Evolutionary conservation across 2,113 vertebrate genomes (phyloP).

Genomic region (Lamprologus speciosus): DNA sequence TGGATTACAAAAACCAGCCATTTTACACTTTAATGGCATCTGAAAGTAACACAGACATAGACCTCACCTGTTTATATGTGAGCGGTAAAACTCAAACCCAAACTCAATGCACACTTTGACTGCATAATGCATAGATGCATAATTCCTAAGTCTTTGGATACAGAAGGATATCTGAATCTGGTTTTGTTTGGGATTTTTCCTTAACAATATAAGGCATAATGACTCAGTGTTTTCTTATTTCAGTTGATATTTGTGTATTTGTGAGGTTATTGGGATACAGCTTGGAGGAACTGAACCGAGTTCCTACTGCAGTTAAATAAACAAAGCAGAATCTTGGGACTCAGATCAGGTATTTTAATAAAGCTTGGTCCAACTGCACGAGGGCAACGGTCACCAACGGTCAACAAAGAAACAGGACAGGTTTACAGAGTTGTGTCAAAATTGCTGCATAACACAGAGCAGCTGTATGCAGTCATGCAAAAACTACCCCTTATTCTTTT

Average conservation of each 20-base stretch:
- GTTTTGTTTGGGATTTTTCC: background rate
- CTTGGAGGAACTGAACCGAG: background rate
- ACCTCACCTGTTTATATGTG: background rate
- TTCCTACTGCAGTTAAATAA: background rate
- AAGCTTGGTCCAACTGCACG: background rate
- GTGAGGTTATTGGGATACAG: background rate
- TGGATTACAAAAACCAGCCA: background rate
- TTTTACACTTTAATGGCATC: background rate
- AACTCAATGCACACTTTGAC: background rate
- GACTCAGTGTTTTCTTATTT: background rate
- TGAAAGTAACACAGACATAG: background rate
- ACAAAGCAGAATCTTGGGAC: background rate
- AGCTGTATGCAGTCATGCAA: background rate
- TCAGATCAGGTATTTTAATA: background rate
- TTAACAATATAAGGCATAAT: background rate
- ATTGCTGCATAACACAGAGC: background rate
- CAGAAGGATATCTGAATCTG: background rate
- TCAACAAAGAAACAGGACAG: background rate
- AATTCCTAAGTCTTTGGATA: too few relatives aligned
- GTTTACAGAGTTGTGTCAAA: background rate
- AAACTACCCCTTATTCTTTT: background rate
- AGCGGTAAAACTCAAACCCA: background rate
- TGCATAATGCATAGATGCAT: background rate
- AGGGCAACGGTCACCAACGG: background rate
- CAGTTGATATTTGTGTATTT: background rate